Percentiles rank a stretch among this genome's conserved stretches.
Conservation (phyloP, 2,113 vertebrate species). For the Dipodomys spectabilis region DNA sequence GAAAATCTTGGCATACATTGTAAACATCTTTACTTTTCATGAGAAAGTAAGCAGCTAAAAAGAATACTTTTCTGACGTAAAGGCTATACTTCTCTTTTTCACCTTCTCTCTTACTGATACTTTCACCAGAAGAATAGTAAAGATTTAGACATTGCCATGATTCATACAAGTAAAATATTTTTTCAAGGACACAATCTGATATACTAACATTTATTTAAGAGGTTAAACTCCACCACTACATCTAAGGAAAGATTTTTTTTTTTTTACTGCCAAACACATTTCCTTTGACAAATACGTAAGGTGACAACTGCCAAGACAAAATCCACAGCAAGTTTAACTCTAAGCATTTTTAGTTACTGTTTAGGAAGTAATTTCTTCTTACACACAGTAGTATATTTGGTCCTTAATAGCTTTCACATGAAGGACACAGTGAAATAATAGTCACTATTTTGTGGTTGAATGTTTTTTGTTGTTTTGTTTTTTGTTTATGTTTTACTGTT, state of each 20-base stretch:
- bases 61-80: constrained; percentile 85
- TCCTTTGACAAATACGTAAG: constrained; percentile 88
- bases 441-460: constrained; percentile 75
- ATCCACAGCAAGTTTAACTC: constrained; percentile 80
- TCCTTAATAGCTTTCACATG: constrained; percentile 80
- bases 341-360: constrained; percentile 81
- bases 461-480: constrained; percentile 58
- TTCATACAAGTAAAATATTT: constrained; percentile 89
- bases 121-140: constrained; percentile 85
- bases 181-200: constrained; percentile 89
- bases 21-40: constrained; percentile 89
- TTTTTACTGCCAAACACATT: constrained; percentile 85
- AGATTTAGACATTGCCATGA: constrained; percentile 86
- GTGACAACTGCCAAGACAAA: constrained; percentile 85
- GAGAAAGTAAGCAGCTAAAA: constrained; percentile 86
- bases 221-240: constrained; percentile 88
- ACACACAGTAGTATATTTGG: constrained; percentile 78
- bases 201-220: constrained; percentile 90
- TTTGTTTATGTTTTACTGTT: constrained; percentile 6
- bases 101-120: constrained; percentile 80
- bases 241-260: constrained; percentile 88
- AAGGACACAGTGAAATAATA: constrained; percentile 82
- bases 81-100: constrained; percentile 84
- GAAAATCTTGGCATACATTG: constrained; percentile 89
- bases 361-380: constrained; percentile 78